A percentile compares a stretch with the other conserved stretches of the same genome.
Evolutionary conservation across 2,797 vertebrate species (phyloP).

Genomic region (Scyliorhinus canicula): DNA sequence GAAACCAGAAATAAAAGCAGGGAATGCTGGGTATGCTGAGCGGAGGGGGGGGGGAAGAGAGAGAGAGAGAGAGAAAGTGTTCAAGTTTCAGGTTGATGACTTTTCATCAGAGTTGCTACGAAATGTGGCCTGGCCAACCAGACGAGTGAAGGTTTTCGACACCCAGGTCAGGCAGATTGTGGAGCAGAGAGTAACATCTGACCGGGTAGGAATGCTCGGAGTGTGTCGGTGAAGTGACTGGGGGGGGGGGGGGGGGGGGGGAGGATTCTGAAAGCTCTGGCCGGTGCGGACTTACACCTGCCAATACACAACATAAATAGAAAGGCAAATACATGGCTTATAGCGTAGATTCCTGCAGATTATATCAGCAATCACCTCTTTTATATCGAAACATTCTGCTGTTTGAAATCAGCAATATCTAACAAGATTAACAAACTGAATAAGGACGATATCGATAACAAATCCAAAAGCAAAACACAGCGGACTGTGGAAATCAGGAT

Average conservation of each 20-base stretch:
- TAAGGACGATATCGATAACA: neutral
- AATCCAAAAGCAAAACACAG: neutral
- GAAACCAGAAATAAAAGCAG: too few relatives aligned
- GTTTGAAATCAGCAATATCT: neutral
- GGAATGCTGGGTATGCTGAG: too few relatives aligned
- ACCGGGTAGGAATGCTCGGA: too few relatives aligned
- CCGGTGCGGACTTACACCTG: neutral
- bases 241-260: too few relatives aligned
- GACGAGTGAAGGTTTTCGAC: neutral
- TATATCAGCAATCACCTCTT: neutral
- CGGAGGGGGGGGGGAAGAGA: too few relatives aligned
- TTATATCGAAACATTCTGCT: neutral
- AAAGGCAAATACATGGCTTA: neutral
- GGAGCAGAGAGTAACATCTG: neutral
- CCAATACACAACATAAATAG: neutral
- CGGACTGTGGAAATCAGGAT: neutral
- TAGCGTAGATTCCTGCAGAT: neutral
- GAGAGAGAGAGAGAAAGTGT: too few relatives aligned
- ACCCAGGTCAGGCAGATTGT: neutral
- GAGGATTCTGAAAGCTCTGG: slow-evolving; percentile 2
- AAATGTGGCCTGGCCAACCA: neutral
- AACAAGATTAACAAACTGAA: neutral
- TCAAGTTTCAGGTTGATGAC: too few relatives aligned
- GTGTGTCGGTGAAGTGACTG: neutral
- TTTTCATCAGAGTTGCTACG: too few relatives aligned